Evolutionary conservation across 2,888 invertebrate species (phyloP).

Genomic region (Nematopogon swammerdamellus): DNA sequence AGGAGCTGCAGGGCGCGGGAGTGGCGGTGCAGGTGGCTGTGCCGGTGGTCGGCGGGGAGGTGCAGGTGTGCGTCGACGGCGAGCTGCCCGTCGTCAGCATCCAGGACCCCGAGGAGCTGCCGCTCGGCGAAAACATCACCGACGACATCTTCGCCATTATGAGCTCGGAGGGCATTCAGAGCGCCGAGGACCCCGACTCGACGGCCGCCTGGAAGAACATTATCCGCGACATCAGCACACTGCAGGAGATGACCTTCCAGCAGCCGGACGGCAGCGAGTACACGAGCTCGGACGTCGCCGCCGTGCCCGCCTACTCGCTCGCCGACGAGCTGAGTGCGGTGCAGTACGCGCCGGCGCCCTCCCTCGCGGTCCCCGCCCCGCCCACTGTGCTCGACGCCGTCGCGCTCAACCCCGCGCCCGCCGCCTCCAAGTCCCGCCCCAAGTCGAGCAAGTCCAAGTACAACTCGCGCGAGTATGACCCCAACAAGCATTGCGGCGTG

Average conservation of each 20-base stretch:
- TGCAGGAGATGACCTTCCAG: constrained; percentile 47
- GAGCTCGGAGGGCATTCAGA: constrained; percentile 51
- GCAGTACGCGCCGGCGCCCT: constrained; percentile 26
- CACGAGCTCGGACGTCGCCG: constrained; percentile 22
- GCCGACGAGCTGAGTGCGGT: constrained; percentile 33
- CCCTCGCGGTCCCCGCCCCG: constrained; percentile 24
- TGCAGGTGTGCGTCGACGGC: constrained; percentile 44
- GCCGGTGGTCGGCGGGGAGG: constrained; percentile 30
- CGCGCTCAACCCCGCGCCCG: constrained; percentile 22
- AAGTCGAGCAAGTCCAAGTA: constrained; percentile 39
- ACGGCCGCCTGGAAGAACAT: constrained; percentile 51
- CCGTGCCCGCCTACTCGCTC: constrained; percentile 27
- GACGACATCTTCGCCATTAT: constrained; percentile 51
- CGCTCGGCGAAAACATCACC: constrained; percentile 43
- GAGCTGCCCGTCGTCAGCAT: constrained; percentile 52
- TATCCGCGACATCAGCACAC: constrained; percentile 45
- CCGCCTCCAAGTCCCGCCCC: constrained; percentile 25
- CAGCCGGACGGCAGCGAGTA: constrained; percentile 30
- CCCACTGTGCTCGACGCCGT: constrained; percentile 23
- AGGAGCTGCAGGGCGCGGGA: constrained; percentile 11
- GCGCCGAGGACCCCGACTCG: constrained; percentile 46
- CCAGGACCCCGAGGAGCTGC: constrained; percentile 48
- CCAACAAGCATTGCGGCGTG: constrained; percentile 82
- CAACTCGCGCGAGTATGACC: constrained; percentile 69
- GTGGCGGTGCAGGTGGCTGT: constrained; percentile 20